These are phyloP conservation scores for Oligia strigilis DNA, from an alignment of 2,888 invertebrate genomes.

Conservation along the genomic window DNA sequence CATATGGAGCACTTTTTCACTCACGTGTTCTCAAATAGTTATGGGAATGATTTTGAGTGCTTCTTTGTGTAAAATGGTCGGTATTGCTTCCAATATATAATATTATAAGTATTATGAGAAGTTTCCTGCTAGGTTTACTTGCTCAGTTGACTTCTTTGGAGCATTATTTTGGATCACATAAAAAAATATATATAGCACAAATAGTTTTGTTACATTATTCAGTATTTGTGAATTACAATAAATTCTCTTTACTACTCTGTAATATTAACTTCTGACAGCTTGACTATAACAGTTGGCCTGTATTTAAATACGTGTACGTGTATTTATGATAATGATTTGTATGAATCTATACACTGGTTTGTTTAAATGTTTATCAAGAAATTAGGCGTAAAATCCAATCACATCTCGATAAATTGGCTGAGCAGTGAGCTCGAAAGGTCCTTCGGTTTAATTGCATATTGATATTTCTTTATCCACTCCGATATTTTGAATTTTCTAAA, in stretches of 20 bases:
- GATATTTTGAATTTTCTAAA: neutral
- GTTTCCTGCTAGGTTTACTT: neutral
- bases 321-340: neutral
- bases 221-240: neutral
- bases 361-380: neutral
- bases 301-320: neutral
- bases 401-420: slow-evolving; percentile 13
- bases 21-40: slow-evolving; percentile 24
- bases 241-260: neutral
- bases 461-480: neutral
- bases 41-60: slow-evolving; percentile 27
- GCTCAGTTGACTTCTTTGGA: neutral
- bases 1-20: slow-evolving; percentile 17
- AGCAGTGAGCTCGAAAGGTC: slow-evolving; percentile 11
- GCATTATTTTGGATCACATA: neutral
- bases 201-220: neutral
- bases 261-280: neutral
- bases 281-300: neutral
- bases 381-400: neutral
- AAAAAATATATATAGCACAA: neutral
- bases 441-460: slow-evolving; percentile 5
- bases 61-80: slow-evolving; percentile 14
- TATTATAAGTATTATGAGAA: slow-evolving; percentile 4
- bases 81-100: neutral
- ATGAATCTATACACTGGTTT: neutral